Evolutionary conservation across 2,113 vertebrate species (phyloP), one percentile per base, ranked within the genome.

Genomic region (Cervus canadensis): DNA sequence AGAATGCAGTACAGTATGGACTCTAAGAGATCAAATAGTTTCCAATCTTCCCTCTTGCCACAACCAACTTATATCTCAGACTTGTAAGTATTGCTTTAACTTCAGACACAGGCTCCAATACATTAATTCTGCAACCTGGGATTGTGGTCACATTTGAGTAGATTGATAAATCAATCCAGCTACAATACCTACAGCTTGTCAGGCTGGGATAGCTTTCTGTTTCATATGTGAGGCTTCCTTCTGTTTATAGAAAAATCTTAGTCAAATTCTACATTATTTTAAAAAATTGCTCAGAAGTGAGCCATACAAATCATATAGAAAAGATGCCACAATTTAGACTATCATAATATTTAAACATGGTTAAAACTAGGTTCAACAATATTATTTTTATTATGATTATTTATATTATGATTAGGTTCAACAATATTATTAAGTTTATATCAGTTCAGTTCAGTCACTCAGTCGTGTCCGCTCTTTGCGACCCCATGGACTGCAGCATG

Each of bases 401-500:
- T 50, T 50, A 50, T 50, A 50, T 50, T 50, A 50, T 50, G 13
- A 50, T 50, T 50, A 50, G 48, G 48, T 50, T 48, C 48, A 48
- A 48, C 12, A 48, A 48, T 48, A 12, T 48, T 48, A 48, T 48
- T 48, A 48, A 48, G 40, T 83, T 87, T 74, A 50, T 23, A 25
- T 74, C 21, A 76, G 67, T 40, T 71, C 67, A 71, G 67, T 23
- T 71, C 67, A 71, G n/a, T 23, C 4, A 0, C 19, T 23, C 67
- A 23, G 10, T 71, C 19, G 0, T 40, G n/a, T 23, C 1, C 19
- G 12, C 67, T 71, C n/a, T 71, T 36, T 71, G n/a, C 0, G 5
- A 40, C n/a, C 67, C 33, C n/a, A 23, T 40, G 67, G 36, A 71
- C n/a, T 0, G 1, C 5, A 71, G 67, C n/a, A 40, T 12, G 19